Evolutionary conservation across 2,113 vertebrate species (phyloP).

Genomic region (Gambusia affinis): DNA sequence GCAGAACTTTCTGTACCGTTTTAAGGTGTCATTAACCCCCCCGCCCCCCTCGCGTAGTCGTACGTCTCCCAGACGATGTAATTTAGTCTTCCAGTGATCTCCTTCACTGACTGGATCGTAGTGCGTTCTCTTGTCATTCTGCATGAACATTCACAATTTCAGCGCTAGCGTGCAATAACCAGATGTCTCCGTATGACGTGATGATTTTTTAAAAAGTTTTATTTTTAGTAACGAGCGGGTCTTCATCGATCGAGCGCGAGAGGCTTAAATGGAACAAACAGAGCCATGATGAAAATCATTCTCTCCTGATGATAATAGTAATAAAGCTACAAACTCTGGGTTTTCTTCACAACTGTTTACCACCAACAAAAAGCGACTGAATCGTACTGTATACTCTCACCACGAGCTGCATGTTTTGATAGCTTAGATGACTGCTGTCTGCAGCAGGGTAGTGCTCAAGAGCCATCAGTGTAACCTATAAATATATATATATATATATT

Average conservation of each 20-base stretch:
- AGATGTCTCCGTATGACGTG: slow-evolving; percentile 51
- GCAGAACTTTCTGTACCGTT: slow-evolving; percentile 23
- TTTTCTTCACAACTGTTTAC: slow-evolving; percentile 50
- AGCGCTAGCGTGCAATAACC: slow-evolving; percentile 79
- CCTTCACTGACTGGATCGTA: slow-evolving; percentile 56
- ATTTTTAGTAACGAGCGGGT: slow-evolving; percentile 37
- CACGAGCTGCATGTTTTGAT: slow-evolving; percentile 75
- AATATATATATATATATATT: slow-evolving; percentile 33
- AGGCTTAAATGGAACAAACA: slow-evolving; percentile 45
- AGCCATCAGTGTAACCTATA: slow-evolving; percentile 62
- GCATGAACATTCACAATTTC: slow-evolving; percentile 77
- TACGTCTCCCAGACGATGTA: slow-evolving; percentile 44
- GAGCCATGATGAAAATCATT: slow-evolving; percentile 58
- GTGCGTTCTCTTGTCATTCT: slow-evolving; percentile 61
- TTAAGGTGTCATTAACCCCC: slow-evolving; percentile 28
- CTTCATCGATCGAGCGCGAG: background rate
- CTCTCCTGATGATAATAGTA: slow-evolving; percentile 46
- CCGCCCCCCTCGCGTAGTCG: slow-evolving; percentile 31
- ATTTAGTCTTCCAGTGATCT: slow-evolving; percentile 77
- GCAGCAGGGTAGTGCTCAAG: slow-evolving; percentile 62
- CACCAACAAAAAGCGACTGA: slow-evolving; percentile 49
- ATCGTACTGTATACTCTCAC: slow-evolving; percentile 70
- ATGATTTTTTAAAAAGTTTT: slow-evolving; percentile 27
- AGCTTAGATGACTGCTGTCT: slow-evolving; percentile 62
- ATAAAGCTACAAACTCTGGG: slow-evolving; percentile 50